phyloP scores from a whole-genome alignment of 2,888 invertebrate genomes.

The Sphecodes monilicornis region DNA sequence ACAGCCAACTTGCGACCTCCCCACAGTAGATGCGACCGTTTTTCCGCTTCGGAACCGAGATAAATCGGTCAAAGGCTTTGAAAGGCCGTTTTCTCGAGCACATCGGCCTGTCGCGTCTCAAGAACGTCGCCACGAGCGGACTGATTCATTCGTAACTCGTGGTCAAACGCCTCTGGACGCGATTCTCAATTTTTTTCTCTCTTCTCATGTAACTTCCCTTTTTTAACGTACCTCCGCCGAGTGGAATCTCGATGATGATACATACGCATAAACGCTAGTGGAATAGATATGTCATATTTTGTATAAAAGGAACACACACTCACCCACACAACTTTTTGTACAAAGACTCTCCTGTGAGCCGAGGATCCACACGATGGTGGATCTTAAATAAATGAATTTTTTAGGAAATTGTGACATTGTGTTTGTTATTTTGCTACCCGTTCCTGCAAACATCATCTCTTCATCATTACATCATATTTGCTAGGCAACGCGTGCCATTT shows the following conservation, averaged over 20 bases:
- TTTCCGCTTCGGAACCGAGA: not conserved
- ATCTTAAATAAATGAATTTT: conserved; percentile 82
- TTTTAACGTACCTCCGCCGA: conserved; percentile 31
- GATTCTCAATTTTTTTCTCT: conserved; percentile 24
- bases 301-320: conserved; percentile 76
- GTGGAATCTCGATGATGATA: conserved; percentile 69
- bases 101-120: conserved; percentile 29
- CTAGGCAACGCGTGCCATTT: no score
- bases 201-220: conserved; percentile 22
- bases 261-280: conserved; percentile 56
- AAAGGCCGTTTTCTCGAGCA: conserved; percentile 33
- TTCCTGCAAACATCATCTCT: no score
- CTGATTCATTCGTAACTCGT: conserved; percentile 70
- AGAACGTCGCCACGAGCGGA: conserved; percentile 69
- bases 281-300: conserved; percentile 75
- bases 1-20: not conserved
- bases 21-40: conserved; percentile 12
- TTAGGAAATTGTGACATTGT: conserved; percentile 70
- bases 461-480: no score
- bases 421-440: not conserved
- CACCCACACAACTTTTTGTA: conserved; percentile 73
- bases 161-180: conserved; percentile 33
- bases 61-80: conserved; percentile 2
- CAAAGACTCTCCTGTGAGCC: conserved; percentile 74
- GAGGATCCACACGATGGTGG: conserved; percentile 65